These are phyloP conservation scores for Planiliza haematocheilus DNA, from an alignment of 2,113 vertebrate species.

Conservation along the genomic window DNA sequence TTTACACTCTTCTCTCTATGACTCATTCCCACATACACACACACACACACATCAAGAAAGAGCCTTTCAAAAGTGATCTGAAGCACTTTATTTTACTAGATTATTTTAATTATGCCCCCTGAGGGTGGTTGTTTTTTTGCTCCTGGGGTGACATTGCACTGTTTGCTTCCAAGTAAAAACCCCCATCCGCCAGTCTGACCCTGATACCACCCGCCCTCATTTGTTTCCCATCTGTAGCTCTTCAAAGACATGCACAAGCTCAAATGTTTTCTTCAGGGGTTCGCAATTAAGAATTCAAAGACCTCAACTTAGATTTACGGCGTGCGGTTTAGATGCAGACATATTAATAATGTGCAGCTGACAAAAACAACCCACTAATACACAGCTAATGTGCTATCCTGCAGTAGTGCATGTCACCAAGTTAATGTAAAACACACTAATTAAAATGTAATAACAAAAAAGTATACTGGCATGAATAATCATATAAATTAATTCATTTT, in stretches of 20 bases:
- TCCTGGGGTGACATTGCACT: slow-evolving; percentile 54
- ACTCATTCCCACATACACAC: slow-evolving; percentile 35
- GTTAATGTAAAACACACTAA: slow-evolving; percentile 41
- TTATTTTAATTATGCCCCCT: slow-evolving; percentile 70
- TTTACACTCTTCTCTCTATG: slow-evolving; percentile 7
- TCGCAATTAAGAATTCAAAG: slow-evolving; percentile 64
- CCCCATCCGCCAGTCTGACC: slow-evolving; percentile 34
- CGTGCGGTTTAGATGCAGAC: slow-evolving; percentile 40
- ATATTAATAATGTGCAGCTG: slow-evolving; percentile 45
- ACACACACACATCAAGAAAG: slow-evolving; percentile 40
- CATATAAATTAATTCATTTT: slow-evolving; percentile 18
- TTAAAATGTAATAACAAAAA: slow-evolving; percentile 35
- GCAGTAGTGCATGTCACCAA: slow-evolving; percentile 12
- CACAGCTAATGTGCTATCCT: slow-evolving; percentile 26
- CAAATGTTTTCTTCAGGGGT: slow-evolving; percentile 47
- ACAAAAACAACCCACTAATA: slow-evolving; percentile 50
- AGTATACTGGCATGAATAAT: not conserved
- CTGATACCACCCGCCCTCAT: slow-evolving; percentile 47
- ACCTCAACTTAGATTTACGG: slow-evolving; percentile 44
- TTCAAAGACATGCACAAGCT: slow-evolving; percentile 53
- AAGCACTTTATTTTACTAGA: slow-evolving; percentile 59
- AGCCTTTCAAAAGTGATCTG: slow-evolving; percentile 40
- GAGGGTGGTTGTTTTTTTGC: slow-evolving; percentile 52
- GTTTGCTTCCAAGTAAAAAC: slow-evolving; percentile 32
- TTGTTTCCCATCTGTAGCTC: slow-evolving; percentile 63